Percentiles rank a stretch among this genome's conserved stretches.
These are phyloP conservation scores for Paratilapia polleni DNA, from an alignment of 2,113 vertebrate species.

Conservation along the genomic window DNA sequence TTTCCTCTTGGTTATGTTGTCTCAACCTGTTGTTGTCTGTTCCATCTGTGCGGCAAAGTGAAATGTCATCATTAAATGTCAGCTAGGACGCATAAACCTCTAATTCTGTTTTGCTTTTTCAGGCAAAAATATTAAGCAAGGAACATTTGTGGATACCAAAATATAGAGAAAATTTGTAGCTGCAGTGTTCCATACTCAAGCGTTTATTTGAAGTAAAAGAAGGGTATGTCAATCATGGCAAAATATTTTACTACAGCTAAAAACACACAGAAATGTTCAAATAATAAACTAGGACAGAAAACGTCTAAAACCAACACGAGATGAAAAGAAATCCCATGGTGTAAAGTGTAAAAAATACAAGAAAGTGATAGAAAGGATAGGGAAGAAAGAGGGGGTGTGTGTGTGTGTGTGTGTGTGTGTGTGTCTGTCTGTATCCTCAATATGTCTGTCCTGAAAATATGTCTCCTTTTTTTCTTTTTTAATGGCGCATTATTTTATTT, in stretches of 20 bases:
- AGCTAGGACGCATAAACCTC: not conserved
- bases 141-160: too few species aligned
- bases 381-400: not conserved
- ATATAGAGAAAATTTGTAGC: rapidly evolving
- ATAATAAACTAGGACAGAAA: constrained; percentile 16
- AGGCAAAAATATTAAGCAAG: not conserved
- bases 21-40: not conserved
- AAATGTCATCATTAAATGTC: constrained; percentile 1
- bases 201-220: not conserved
- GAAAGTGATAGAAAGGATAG: constrained; percentile 27
- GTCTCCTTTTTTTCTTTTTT: constrained; percentile 40
- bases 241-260: not conserved
- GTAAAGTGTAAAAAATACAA: constrained; percentile 29
- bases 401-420: not conserved
- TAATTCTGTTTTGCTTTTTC: not conserved
- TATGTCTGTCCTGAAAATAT: constrained; percentile 63
- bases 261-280: not conserved
- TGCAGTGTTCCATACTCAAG: not conserved
- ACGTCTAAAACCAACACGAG: constrained; percentile 1
- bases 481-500: constrained; percentile 73
- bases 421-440: constrained; percentile 43
- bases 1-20: not conserved
- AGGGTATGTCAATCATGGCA: not conserved
- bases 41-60: constrained; percentile 7
- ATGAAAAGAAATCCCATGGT: constrained; percentile 16